Base-by-base conservation (phyloP, 2,888 invertebrate species). In the Pilophorus perplexus region DNA sequence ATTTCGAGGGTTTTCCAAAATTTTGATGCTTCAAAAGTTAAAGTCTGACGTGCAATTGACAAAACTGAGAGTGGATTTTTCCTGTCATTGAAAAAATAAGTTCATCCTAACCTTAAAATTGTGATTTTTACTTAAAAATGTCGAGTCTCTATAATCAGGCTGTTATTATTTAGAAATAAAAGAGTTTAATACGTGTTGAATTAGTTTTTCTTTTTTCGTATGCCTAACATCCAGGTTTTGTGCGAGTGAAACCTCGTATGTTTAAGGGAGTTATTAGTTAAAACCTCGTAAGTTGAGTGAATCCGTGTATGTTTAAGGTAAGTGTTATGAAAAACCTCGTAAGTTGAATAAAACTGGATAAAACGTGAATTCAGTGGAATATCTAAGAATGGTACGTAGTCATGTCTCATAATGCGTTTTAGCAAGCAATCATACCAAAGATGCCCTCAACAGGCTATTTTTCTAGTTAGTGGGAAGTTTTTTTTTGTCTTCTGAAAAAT, bases 251-350 rank as follows among this genome's bases (percentile, higher is more conserved):
- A 33, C 33, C 33, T 6, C 33, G 33, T 33, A 33, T 8, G 33
- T 33, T 33, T 12, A 33, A 8, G 33, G 33, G 5, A 42, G 12
- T 5, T 42, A 10, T 42, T 14, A 16, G 16, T 5, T 42, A 10
- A 42, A 14, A 42, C 42, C 42, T 42, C 42, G 42, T 33, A 33
- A 8, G 33, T 33, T 33, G 33, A 33, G 33, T 33, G 33, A 33
- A 48, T 22, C 48, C 48, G 16, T 6, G 44, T 22, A 50, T 22
- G 50, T 50, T 50, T 50, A 16, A n/a, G 22, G 22, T 27, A 16
- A 18, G 27, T 33, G 33, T 33, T 33, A 12, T 8, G 33, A 8
- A 33, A 33, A 33, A 33, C 33, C 33, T 33, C 33, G 33, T 33
- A 33, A 33, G 33, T 33, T 33, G 33, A 33, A 33, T 6, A 33